Conservation (phyloP, 2,113 vertebrate genomes). For the Romanogobio albipinnatus region DNA sequence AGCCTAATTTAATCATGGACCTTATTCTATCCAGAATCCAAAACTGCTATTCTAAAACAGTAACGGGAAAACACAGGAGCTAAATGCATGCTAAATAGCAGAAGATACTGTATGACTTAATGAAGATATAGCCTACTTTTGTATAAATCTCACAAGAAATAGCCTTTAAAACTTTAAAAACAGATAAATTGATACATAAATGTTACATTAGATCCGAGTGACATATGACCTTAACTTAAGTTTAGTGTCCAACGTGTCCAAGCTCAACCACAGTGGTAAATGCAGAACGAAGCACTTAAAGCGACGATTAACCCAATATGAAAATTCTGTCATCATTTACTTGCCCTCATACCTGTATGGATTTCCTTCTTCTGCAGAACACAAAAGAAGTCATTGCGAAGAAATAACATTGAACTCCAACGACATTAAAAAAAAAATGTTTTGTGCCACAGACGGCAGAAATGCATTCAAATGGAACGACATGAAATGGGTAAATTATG, state of each 20-base stretch:
- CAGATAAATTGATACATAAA: neutral
- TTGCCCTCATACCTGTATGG: neutral
- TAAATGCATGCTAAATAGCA: neutral
- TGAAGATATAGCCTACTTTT: neutral
- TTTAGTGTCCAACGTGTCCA: neutral
- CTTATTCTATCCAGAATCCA: neutral
- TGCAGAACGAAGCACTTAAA: neutral
- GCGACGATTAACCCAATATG: neutral
- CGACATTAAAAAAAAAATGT: neutral
- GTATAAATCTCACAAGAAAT: too few species aligned
- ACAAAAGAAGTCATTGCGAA: too few species aligned
- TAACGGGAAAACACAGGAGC: neutral
- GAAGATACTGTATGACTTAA: neutral
- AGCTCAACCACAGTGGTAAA: neutral
- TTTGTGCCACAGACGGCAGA: neutral
- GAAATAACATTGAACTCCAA: neutral
- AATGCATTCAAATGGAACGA: neutral
- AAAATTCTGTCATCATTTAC: neutral
- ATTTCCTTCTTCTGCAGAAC: neutral
- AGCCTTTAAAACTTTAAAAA: neutral
- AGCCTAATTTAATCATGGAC: neutral
- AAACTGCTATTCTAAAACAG: neutral
- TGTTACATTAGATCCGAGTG: neutral
- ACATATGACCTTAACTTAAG: neutral
- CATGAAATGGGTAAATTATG: neutral